These are phyloP conservation scores for Pachypeltis micranthus DNA, from an alignment of 1,140 invertebrate genomes.

Conservation along the genomic window DNA sequence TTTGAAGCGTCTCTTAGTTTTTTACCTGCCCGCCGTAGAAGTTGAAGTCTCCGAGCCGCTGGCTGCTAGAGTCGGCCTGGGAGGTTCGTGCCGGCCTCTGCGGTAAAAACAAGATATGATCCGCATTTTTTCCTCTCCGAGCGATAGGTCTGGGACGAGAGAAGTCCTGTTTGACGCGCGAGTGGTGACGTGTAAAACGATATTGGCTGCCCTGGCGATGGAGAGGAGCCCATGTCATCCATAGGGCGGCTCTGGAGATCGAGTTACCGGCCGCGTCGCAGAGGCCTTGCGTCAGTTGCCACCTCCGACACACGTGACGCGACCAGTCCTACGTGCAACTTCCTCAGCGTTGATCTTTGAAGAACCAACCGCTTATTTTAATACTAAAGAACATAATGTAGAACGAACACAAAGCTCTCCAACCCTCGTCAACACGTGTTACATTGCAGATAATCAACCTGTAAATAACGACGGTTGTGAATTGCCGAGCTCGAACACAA, in stretches of 20 bases:
- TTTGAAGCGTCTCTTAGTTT: too few species aligned
- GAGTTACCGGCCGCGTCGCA: not conserved
- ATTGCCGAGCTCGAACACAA: too few species aligned
- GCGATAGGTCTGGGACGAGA: not conserved
- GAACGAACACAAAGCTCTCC: too few species aligned
- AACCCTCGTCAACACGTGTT: too few species aligned
- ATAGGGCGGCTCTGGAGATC: not conserved
- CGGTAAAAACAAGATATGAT: slow-evolving; percentile 7
- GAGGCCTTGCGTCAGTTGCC: not conserved
- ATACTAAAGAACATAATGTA: too few species aligned
- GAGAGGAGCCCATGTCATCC: not conserved
- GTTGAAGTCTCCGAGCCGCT: too few species aligned
- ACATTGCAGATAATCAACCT: too few species aligned
- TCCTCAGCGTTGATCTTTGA: too few species aligned
- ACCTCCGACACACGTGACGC: not conserved
- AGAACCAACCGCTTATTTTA: too few species aligned
- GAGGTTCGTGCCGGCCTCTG: not conserved
- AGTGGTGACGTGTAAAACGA: slow-evolving; percentile 8
- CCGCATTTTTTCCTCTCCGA: not conserved
- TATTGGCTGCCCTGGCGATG: slow-evolving; percentile 1
- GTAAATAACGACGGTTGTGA: too few species aligned
- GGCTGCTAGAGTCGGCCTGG: not conserved
- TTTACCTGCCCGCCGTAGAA: too few species aligned
- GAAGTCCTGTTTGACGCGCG: not conserved
- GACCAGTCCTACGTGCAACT: too few species aligned